A percentile compares a stretch with the other conserved stretches of the same genome.
Evolutionary conservation across 2,888 invertebrate genomes (phyloP).

Genomic region (Anthrax anthrax): DNA sequence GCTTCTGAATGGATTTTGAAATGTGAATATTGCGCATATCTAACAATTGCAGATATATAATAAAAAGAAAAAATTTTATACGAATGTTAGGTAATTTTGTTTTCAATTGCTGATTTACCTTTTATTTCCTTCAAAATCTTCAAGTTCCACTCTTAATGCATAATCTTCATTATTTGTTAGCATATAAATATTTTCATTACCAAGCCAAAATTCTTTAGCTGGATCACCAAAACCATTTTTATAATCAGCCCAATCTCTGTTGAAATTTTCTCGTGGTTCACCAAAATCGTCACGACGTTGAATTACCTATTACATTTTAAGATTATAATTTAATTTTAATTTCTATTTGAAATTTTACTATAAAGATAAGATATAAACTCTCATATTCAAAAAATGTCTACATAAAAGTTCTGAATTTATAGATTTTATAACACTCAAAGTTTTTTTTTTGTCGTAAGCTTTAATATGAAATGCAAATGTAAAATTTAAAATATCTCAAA

Average conservation of each 20-base stretch:
- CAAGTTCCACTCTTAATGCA: constrained; percentile 70
- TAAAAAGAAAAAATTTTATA: not conserved
- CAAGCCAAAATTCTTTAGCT: constrained; percentile 80
- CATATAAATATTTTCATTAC: constrained; percentile 89
- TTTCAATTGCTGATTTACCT: constrained; percentile 39
- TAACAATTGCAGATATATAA: constrained; percentile 23
- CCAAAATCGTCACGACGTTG: constrained; percentile 81
- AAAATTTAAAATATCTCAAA: no score
- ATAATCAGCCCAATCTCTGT: constrained; percentile 83
- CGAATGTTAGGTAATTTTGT: no score
- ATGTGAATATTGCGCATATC: constrained; percentile 81
- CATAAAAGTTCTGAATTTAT: no score
- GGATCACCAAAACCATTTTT: constrained; percentile 88
- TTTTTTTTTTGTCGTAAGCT: no score
- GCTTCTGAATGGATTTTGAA: constrained; percentile 86
- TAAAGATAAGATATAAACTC: no score
- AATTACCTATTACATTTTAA: constrained; percentile 73
- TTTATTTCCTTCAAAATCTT: constrained; percentile 86
- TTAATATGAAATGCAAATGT: no score
- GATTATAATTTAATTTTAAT: not conserved
- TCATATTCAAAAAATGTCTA: no score
- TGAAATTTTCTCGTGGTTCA: constrained; percentile 77
- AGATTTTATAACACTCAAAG: no score
- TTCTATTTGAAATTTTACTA: no score
- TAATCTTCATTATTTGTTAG: constrained; percentile 85